These are phyloP conservation scores for Diarsia dahlii DNA, from an alignment of 2,888 invertebrate genomes.

Conservation along the genomic window DNA sequence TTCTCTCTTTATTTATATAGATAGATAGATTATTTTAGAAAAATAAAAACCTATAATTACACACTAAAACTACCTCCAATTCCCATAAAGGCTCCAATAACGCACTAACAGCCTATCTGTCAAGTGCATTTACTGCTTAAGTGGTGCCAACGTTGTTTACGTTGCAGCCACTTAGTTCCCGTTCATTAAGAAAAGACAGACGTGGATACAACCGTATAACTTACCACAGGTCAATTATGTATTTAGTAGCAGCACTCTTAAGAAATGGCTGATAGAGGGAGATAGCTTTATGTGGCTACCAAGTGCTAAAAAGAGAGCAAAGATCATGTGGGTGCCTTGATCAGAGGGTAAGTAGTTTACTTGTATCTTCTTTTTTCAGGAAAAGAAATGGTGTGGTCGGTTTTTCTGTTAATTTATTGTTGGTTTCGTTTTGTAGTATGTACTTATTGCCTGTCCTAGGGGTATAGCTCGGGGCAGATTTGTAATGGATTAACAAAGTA, in stretches of 20 bases:
- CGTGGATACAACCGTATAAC: conserved; percentile 36
- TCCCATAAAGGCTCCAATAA: not conserved
- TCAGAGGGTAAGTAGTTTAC: conserved; percentile 12
- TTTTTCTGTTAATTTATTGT: conserved; percentile 21
- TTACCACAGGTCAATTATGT: conserved; percentile 44
- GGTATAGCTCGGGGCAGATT: not conserved
- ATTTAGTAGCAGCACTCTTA: conserved; percentile 40
- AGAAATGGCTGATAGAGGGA: conserved; percentile 23
- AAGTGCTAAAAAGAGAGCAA: conserved; percentile 32
- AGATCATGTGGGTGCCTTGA: not conserved
- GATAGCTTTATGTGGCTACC: conserved; percentile 10
- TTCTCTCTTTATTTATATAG: too few species aligned
- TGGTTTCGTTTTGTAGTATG: conserved; percentile 8
- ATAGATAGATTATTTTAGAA: not conserved
- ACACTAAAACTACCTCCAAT: not conserved
- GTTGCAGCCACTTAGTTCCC: conserved; percentile 48
- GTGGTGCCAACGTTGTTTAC: conserved; percentile 45
- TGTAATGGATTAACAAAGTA: not conserved
- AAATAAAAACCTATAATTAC: not conserved
- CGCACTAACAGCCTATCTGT: conserved; percentile 12
- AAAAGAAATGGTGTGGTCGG: conserved; percentile 5
- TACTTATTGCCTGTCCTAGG: not conserved
- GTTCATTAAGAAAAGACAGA: conserved; percentile 49
- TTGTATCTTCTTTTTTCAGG: conserved; percentile 17
- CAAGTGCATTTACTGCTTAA: conserved; percentile 43